phyloP scores from a whole-genome alignment of 2,888 invertebrate species.

The Drosophila pseudotalamancana region DNA sequence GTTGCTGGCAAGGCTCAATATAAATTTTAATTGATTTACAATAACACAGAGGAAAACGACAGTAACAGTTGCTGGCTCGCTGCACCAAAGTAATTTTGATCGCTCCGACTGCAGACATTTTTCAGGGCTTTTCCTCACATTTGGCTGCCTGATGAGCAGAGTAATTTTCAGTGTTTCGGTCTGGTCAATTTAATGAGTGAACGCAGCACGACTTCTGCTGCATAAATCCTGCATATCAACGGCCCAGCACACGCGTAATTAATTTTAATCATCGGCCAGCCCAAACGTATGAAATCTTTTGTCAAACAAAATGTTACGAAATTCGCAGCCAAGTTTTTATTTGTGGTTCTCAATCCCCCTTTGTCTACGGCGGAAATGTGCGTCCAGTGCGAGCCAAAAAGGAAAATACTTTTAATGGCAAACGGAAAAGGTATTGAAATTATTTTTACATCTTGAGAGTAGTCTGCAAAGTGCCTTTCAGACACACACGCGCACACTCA shows the following conservation, averaged over 20 bases:
- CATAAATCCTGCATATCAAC: slow-evolving; percentile 65
- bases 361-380: slow-evolving; percentile 47
- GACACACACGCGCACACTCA: slow-evolving; percentile 23
- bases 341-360: slow-evolving; percentile 1
- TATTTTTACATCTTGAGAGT: slow-evolving; percentile 59
- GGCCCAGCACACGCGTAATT: slow-evolving; percentile 71
- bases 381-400: slow-evolving; percentile 36
- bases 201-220: slow-evolving; percentile 47
- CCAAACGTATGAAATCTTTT: no score
- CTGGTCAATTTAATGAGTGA: slow-evolving; percentile 60
- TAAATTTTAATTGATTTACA: slow-evolving; percentile 75
- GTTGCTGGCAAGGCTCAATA: slow-evolving; percentile 35
- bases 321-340: slow-evolving; percentile 8
- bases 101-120: background rate
- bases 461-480: slow-evolving; percentile 33
- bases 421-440: slow-evolving; percentile 76
- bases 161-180: slow-evolving; percentile 43
- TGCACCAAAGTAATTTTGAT: slow-evolving; percentile 44
- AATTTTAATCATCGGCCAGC: slow-evolving; percentile 79
- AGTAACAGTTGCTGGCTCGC: slow-evolving; percentile 9
- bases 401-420: slow-evolving; percentile 74
- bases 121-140: slow-evolving; percentile 6
- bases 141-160: slow-evolving; percentile 23
- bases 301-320: slow-evolving; percentile 39
- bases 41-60: slow-evolving; percentile 28